Percentiles rank a stretch among this genome's conserved stretches.
These are phyloP conservation scores for Mus caroli DNA, from an alignment of 2,797 vertebrate genomes.

Conservation along the genomic window DNA sequence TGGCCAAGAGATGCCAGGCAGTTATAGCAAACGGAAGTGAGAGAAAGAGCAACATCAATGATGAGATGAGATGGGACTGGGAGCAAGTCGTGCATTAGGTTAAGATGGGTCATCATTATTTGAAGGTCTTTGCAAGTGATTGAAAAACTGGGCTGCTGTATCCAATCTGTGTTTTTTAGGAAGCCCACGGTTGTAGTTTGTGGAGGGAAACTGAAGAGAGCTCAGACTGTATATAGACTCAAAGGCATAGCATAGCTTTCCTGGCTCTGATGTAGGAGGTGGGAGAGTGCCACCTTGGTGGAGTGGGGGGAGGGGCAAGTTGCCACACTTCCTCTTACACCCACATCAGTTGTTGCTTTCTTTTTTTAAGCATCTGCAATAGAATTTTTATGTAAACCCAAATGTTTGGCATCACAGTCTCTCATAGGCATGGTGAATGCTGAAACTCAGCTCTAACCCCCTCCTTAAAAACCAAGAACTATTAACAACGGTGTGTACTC, in stretches of 20 bases:
- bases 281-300: neutral
- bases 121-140: neutral
- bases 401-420: conserved; percentile 53
- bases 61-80: neutral
- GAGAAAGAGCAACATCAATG: neutral
- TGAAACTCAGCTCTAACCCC: neutral
- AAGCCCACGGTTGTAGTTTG: neutral
- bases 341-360: conserved; percentile 23
- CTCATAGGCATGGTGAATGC: conserved; percentile 52
- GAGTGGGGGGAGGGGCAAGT: neutral
- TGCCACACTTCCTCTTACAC: neutral
- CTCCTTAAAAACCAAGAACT: conserved; percentile 25
- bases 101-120: neutral
- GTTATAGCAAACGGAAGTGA: neutral
- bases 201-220: neutral
- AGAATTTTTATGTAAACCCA: conserved; percentile 61
- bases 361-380: neutral
- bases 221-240: neutral
- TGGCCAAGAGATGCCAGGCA: neutral
- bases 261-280: neutral
- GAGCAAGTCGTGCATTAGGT: neutral
- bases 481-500: conserved; percentile 68
- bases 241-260: neutral
- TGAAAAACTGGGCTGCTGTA: neutral
- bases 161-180: conserved; percentile 8